Evolutionary conservation across 2,113 vertebrate species (phyloP), one percentile per base, ranked within the genome.

Genomic region (Caloenas nicobarica): DNA sequence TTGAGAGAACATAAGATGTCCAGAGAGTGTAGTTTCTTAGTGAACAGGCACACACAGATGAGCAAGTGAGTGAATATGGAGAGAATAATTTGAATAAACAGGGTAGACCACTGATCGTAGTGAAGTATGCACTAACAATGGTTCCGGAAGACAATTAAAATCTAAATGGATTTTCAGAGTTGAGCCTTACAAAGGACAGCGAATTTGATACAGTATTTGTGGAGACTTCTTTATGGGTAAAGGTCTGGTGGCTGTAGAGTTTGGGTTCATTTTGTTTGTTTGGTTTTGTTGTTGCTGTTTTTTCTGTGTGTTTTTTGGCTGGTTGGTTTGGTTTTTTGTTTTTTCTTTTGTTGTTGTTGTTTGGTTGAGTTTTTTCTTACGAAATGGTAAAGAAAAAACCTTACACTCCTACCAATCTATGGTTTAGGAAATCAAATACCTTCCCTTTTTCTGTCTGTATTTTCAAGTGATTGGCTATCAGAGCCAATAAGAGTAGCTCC

Each of bases 211-310:
- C 2, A 18, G 23, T 25, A 25, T 60, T 84, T 66, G 4, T 56
- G 34, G 9, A 58, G 6, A 50, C 14, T 71, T 60, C 25, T 25
- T 70, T 68, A 48, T 68, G n/a, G 4, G 4, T 54, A 65, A 65
- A 64, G 9, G 1, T 56, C 51, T 71, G 19, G 16, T 54, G 29
- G 4, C 40, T 70, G 26, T 3, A 0, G 7, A 4, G 11, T 58
- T 40, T 81, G 2, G 0, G 9, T 13, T 26, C 16, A 0, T 1
- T 2, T 0, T 40, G 10, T 50, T 5, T 28, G 5, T 50, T 62
- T 13, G 44, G 21, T 56, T 9, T 36, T 69, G 11, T 23, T 65
- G 7, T 10, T 48, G 44, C 18, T 46, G 17, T 9, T 51, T 25
- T 68, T 23, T 23, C 50, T 51, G 50, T 25, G 44, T 46, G 44